Base-by-base conservation (phyloP, 2,113 vertebrate species). In the Rhizomys pruinosus region DNA sequence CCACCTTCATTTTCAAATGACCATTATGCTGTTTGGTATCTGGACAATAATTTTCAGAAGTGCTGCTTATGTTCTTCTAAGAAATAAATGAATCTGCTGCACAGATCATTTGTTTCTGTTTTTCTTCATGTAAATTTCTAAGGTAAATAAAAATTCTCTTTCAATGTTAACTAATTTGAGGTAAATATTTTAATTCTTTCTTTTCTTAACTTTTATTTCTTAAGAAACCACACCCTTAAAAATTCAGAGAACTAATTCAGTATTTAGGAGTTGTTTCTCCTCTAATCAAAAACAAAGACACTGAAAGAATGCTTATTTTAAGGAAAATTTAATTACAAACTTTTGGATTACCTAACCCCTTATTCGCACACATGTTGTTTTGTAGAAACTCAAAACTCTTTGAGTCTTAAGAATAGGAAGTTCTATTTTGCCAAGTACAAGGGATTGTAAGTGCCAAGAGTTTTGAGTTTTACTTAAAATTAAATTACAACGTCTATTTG, bases 401-500 rank as follows among this genome's bases (percentile, higher is more conserved):
- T 90, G 73, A 86, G 69, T 32, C 61, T 92, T 92, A 91, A 90
- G 86, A 95, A 55, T 42, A 77, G 80, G 66, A 95, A 96, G 84
- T 92, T 84, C 47, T 89, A 10, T 71, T 90, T 87, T 92, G 71
- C 89, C 91, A 95, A 94, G 32, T 78, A 73, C 42, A 88, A 92
- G 55, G 34, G 37, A 72, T 25, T 61, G 8, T 16, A 77, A 73
- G 42, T 89, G 93, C 93, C 96, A 96, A 81, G 71, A 74, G 92
- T 86, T 92, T 94, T 92, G 90, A 77, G 63, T 91, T 97, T 87
- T 87, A 61, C 78, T 92, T 87, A 89, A 93, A 95, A 96, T 95
- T 93, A 92, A 93, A 69, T 94, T 88, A 87, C 29, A 87, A 73
- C n/a, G 93, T 71, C 63, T 86, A 86, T 95, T 94, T 96, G 79